Percentiles rank a stretch among this genome's conserved stretches.
Conservation (phyloP, 2,113 vertebrate genomes). For the Corythornis vintsioides region DNA sequence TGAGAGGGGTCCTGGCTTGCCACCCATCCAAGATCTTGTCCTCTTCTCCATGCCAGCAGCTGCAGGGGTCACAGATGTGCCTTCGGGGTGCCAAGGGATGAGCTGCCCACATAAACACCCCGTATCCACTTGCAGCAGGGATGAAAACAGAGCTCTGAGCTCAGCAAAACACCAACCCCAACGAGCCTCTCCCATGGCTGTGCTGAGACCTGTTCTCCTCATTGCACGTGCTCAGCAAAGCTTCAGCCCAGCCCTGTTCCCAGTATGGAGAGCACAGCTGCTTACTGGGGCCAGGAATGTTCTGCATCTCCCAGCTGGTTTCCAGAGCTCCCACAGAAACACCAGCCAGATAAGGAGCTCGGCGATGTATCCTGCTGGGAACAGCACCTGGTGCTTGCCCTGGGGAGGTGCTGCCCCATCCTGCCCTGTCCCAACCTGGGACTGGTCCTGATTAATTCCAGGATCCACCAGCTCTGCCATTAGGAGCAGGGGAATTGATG, state of each 20-base stretch:
- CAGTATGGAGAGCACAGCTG: not conserved
- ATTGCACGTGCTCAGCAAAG: not conserved
- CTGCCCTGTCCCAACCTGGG: not conserved
- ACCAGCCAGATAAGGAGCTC: not conserved
- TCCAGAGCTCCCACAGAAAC: not conserved
- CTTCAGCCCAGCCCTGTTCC: not conserved
- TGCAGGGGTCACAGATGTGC: rapidly evolving
- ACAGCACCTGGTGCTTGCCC: rapidly evolving
- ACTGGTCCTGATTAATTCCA: not conserved
- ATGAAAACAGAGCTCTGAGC: not conserved
- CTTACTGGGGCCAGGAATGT: not conserved
- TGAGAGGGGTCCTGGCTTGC: not conserved
- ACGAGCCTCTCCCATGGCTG: rapidly evolving
- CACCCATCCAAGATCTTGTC: no score
- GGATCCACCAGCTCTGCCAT: not conserved
- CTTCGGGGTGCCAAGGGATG: not conserved
- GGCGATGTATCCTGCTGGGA: rapidly evolving
- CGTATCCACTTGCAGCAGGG: rapidly evolving
- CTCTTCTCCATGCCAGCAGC: rapidly evolving
- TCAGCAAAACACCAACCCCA: not conserved
- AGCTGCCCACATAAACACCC: not conserved
- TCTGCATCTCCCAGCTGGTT: not conserved
- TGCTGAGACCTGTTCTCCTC: not conserved
- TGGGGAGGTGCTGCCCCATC: not conserved
- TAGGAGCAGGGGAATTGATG: rapidly evolving